Evolutionary conservation across 2,888 invertebrate species (phyloP), one percentile per base, ranked within the genome.

Genomic region (Chrysina gloriosa): DNA sequence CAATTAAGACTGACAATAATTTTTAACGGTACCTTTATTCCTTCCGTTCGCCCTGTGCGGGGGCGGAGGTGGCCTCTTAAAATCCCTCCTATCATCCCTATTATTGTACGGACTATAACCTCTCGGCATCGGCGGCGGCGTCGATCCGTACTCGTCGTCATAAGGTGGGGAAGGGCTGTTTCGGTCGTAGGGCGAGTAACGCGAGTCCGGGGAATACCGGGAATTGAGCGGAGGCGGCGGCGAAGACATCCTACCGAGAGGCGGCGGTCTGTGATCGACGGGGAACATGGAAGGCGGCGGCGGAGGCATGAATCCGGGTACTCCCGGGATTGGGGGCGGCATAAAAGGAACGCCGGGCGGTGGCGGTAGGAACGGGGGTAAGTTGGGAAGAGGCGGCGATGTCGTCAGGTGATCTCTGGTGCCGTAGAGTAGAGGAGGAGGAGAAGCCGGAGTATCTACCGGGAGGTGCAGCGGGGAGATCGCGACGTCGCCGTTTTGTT

Each of bases 281-380:
- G 80, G 85, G 71, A 77, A 83, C 77, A 83, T 79, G 5, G 78
- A 75, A 7, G 83, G 82, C 0, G 80, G 81, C 14, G 86, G 84
- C 21, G 86, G n/a, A n/a, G n/a, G 83, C 77, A 86, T 82, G 72
- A 86, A 85, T 3, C 82, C 82, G 2, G 81, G 81, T 50, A 79
- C 72, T 70, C 77, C 74, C 71, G 77, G 45, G 21, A 77, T 84
- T 54, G 85, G 85, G 58, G 86, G 87, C 64, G 87, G 89, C 77
- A 89, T 87, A 69, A 89, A 89, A n/a, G 89, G 89, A 68, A 89
- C 88, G 67, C 88, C 87, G 45, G 89, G 88, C 52, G 90, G 89
- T 69, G 90, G 86, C 36, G 87, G 89, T 64, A 89, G 88, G 74
- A 89, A 84, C 63, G 85, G 87, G 68, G 86, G 87, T 78, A 87